Evolutionary conservation across 1,140 invertebrate genomes (phyloP), one percentile per base, ranked within the genome.

Genomic region (Radopholus similis): DNA sequence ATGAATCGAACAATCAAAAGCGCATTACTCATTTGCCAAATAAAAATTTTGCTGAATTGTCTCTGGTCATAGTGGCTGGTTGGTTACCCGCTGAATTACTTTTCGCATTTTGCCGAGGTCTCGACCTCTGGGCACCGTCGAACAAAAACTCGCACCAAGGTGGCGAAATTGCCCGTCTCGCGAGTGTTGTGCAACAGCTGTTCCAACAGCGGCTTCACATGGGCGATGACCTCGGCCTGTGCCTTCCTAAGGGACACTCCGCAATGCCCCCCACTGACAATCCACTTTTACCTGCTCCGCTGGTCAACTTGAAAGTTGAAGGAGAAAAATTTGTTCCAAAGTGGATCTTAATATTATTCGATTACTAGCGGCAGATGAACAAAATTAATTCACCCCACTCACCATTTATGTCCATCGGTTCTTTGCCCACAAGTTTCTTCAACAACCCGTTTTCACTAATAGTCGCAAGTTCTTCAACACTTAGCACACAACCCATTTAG

Each of bases 1-100:
- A 94, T 87, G 74, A 89, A 90, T 62, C 93, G 87, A 64, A 96
- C 88, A 21, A 95, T 89, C 78, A 95, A 94, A 34, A 97, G 83
- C 0, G 91, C 90, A 85, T 97, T 97, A 82, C 91, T 92, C 0
- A 91, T 89, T 84, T 96, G 93, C 92, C 93, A 97, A 51, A 90
- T 89, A 74, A 93, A 89, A 83, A 94, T 88, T 72, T 90, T 90
- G 83, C 91, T 95, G 84, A 59, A 88, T n/a, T n/a, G n/a, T n/a
- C n/a, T n/a, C n/a, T n/a, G n/a, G n/a, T n/a, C n/a, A n/a, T n/a
- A 70, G 66, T 56, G 18, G 13, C 23, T 44, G 32, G 38, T 42
- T 40, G 11, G 38, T 42, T 42, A 18, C 38, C 38, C 11, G 18
- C 38, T n/a, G 38, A 68, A 59, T 35, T 42, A 92, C 90, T 91